These are phyloP conservation scores for Drosophila mercatorum DNA, from an alignment of 2,888 invertebrate species.

Conservation along the genomic window DNA sequence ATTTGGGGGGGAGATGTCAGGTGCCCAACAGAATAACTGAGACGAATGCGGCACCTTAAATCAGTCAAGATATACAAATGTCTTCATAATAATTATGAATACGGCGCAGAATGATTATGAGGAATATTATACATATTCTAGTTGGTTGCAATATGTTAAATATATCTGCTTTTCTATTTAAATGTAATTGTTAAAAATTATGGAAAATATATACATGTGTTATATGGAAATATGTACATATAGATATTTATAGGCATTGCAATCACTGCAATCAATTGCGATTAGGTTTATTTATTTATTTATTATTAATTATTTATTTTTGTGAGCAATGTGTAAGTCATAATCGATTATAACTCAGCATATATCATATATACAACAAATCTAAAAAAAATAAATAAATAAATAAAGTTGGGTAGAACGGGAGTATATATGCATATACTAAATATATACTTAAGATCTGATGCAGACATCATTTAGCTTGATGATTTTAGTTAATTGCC, in stretches of 20 bases:
- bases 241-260: neutral
- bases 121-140: neutral
- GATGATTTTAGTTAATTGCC: constrained; percentile 1
- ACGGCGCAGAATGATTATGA: neutral
- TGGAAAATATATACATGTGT: no score
- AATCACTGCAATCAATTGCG: neutral
- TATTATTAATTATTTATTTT: no score
- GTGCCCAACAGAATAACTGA: neutral
- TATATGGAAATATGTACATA: no score
- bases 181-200: no score
- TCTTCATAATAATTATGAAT: neutral
- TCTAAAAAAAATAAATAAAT: neutral
- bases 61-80: neutral
- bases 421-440: neutral
- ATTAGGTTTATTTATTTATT: neutral
- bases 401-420: neutral
- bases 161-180: no score
- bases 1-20: neutral
- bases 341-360: no score
- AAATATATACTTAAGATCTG: neutral
- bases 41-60: neutral
- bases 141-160: no score
- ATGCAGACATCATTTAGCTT: neutral
- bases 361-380: no score
- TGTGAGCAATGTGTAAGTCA: no score